Base-by-base conservation (phyloP, 2,113 vertebrate genomes). In the Leuciscus idus region DNA sequence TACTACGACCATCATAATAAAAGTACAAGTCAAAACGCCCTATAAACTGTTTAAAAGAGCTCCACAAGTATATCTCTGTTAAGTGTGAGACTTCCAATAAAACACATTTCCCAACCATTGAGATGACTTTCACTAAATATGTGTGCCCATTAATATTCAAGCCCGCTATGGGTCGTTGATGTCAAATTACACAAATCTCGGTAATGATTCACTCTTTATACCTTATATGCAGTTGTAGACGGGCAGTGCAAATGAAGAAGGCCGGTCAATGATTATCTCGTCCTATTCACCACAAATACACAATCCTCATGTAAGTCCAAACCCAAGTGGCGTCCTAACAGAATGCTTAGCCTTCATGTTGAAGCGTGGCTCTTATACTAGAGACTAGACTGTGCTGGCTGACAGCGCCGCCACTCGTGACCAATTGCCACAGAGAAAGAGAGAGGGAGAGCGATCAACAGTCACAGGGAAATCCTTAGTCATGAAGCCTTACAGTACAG, bases 401-500 rank as follows among this genome's bases (percentile, higher is more conserved):
- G 72, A 64, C 50, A 78, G 26, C 77, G 59, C 57, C 82, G 6
- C 57, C 59, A 73, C 79, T 66, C 73, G 78, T 87, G 83, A 87
- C 77, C 83, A 59, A 43, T 26, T 73, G 66, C 50, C 81, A 83
- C 19, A 30, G 74, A 39, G 43, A 80, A 75, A 85, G 48, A 88
- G 61, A 81, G 72, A 75, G 30, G 33, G 50, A 64, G 48, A 85
- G 43, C 61, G 62, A 59, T 39, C 73, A 36, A 77, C 57, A 80
- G 78, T 81, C 74, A 88, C 87, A 86, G 89, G 89, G 87, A 91
- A 91, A 84, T 82, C 92, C 91, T 95, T 91, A 93, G 93, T 95
- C 94, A 94, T 87, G 57, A 75, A 86, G 50, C 17, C 89, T 91
- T 89, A 89, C 84, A 89, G 82, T 86, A 68, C 81, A 86, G 57